Conservation (phyloP, 2,113 vertebrate species). For the Rutilus rutilus region DNA sequence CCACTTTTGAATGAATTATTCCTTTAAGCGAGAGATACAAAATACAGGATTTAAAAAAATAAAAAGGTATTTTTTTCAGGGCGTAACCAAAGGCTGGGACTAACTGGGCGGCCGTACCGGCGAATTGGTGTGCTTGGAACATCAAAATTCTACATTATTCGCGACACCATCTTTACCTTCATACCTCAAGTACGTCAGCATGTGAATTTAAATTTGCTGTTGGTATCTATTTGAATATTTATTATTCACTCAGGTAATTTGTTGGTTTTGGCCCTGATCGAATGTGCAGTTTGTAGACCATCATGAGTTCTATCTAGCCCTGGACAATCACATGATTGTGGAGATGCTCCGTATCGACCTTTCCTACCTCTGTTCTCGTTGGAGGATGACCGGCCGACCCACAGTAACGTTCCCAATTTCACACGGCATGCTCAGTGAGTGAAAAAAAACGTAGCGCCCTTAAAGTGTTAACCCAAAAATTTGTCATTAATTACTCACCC, state of each 20-base stretch:
- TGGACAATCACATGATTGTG: slow-evolving; percentile 97
- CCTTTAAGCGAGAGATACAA: not conserved
- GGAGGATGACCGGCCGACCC: slow-evolving; percentile 92
- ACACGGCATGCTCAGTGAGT: slow-evolving; percentile 89
- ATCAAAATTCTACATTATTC: slow-evolving; percentile 93
- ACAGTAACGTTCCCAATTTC: slow-evolving; percentile 92
- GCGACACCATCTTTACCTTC: slow-evolving; percentile 89
- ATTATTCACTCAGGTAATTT: not conserved
- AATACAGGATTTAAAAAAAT: not conserved
- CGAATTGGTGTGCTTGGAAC: slow-evolving; percentile 93
- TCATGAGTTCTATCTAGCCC: slow-evolving; percentile 93
- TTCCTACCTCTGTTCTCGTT: slow-evolving; percentile 90
- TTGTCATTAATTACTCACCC: no score
- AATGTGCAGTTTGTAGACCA: slow-evolving; percentile 89
- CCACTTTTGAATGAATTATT: not conserved
- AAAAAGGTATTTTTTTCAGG: slow-evolving; percentile 68
- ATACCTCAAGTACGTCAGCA: slow-evolving; percentile 85
- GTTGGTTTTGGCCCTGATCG: not conserved
- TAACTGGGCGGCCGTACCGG: slow-evolving; percentile 90
- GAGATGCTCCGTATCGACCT: slow-evolving; percentile 95
- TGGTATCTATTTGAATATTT: not conserved
- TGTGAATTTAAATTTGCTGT: not conserved
- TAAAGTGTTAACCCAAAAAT: no score
- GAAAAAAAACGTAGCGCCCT: no score
- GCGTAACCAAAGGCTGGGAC: slow-evolving; percentile 85